phyloP scores from a whole-genome alignment of 30 jellyfish, hydroid and myxozoan species.

The Aurelia sp. region DNA sequence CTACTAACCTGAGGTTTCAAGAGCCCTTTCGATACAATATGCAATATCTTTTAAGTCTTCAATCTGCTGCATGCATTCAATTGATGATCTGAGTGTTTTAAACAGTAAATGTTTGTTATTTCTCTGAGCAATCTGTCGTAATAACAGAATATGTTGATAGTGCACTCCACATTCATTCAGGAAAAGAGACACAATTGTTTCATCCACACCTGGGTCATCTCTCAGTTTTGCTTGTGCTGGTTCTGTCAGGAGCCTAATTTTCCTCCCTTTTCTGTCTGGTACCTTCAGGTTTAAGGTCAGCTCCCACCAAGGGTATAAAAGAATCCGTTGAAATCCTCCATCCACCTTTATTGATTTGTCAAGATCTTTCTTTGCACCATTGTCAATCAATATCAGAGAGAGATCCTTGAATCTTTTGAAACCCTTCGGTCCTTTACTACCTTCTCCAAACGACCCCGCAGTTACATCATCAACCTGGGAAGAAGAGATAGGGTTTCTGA shows the following conservation, averaged over 20 bases:
- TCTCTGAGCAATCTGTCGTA: background rate
- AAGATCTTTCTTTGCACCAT: background rate
- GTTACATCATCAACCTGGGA: conserved; percentile 23
- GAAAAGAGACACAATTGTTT: background rate
- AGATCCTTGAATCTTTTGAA: conserved; percentile 19
- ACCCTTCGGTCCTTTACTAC: background rate
- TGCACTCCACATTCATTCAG: conserved; percentile 23
- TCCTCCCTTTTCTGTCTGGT: background rate
- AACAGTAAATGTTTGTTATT: background rate
- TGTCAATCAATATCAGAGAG: background rate
- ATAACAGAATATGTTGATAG: conserved; percentile 3
- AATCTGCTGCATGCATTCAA: background rate
- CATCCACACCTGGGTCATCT: conserved; percentile 24
- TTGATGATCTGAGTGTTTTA: background rate
- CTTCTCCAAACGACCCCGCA: conserved; percentile 20
- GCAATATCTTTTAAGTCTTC: background rate
- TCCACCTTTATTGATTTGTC: background rate
- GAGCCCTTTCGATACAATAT: background rate
- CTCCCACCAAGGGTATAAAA: conserved; percentile 44
- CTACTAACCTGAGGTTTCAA: background rate
- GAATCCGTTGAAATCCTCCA: conserved; percentile 14
- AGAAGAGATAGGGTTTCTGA: too few relatives aligned
- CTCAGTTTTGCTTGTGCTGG: conserved; percentile 3
- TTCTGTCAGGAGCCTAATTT: background rate
- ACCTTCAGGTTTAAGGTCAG: background rate